Evolutionary conservation across 2,113 vertebrate species (phyloP).

Genomic region (Phalacrocorax aristotelis): DNA sequence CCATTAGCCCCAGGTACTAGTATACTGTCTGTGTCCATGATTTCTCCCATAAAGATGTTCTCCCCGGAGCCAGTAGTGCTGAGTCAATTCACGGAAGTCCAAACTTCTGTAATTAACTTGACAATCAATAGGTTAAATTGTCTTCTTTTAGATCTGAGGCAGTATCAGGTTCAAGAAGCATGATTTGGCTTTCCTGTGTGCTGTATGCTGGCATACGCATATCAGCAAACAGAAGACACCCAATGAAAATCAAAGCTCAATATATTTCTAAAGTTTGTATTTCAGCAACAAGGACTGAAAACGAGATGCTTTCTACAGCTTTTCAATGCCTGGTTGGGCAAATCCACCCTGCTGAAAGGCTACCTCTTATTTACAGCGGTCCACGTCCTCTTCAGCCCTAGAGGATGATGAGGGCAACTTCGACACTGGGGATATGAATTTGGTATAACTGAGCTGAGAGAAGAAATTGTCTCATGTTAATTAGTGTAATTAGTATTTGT

Average conservation of each 20-base stretch:
- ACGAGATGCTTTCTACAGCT: neutral
- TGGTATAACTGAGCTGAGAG: neutral
- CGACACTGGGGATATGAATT: neutral
- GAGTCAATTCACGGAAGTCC: neutral
- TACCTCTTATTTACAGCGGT: neutral
- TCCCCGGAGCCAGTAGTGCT: neutral
- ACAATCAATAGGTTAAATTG: neutral
- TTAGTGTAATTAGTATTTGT: neutral
- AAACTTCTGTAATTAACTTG: neutral
- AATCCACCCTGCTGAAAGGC: neutral
- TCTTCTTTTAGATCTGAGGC: neutral
- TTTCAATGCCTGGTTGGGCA: neutral
- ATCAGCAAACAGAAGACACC: neutral
- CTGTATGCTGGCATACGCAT: neutral
- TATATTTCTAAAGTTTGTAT: neutral
- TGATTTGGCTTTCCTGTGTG: neutral
- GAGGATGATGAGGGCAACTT: neutral
- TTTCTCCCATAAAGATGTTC: neutral
- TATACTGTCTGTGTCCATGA: neutral
- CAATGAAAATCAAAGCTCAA: neutral
- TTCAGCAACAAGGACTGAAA: neutral
- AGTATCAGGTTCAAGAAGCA: neutral
- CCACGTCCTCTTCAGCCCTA: neutral
- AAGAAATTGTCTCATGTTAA: neutral
- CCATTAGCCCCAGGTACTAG: no score